Base-by-base conservation (phyloP, 2,113 vertebrate genomes). In the Sinocyclocheilus grahami region DNA sequence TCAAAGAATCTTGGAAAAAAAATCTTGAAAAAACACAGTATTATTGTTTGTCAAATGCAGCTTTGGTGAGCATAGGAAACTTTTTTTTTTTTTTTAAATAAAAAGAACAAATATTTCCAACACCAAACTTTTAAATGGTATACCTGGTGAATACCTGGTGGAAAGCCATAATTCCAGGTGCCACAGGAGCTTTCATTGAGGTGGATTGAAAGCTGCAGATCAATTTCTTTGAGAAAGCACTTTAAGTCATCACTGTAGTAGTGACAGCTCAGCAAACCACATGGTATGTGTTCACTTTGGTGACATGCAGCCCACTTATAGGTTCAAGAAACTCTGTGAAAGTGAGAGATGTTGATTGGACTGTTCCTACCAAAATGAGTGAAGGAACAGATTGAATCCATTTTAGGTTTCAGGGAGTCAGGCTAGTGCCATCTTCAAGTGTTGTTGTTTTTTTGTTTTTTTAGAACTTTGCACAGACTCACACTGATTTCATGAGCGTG, bases 321-420 rank as follows among this genome's bases (percentile, higher is more conserved):
- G 75, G n/a, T 77, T 77, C 46, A 53, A 53, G 12, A 30, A 22
- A 39, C 5, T 18, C 6, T 48, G 37, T 67, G 16, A 82, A n/a
- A 42, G 0, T 63, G 39, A 65, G 60, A 81, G 14, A 65, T 65
- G 78, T 65, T 48, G 3, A 39, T 65, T 67, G 37, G 33, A 63
- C 58, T 63, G 14, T 42, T 81, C 79, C 0, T 46, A 48, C 79
- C 79, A 81, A 65, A 48, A 67, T 30, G 39, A 65, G 24, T 10
- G 79, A 81, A 18, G n/a, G 79, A 81, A 81, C 22, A 48, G 37
- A 6, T 65, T 80, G 33, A 63, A 80, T 63, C 58, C 37, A 55
- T 46, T 20, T 42, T 9, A 27, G 37, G 33, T 81, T 46, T 63
- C n/a, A 46, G 22, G 60, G 30, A 39, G 60, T 81, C 79, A 81